phyloP scores from a whole-genome alignment of 2,888 invertebrate species.

The Leucozona laternaria region DNA sequence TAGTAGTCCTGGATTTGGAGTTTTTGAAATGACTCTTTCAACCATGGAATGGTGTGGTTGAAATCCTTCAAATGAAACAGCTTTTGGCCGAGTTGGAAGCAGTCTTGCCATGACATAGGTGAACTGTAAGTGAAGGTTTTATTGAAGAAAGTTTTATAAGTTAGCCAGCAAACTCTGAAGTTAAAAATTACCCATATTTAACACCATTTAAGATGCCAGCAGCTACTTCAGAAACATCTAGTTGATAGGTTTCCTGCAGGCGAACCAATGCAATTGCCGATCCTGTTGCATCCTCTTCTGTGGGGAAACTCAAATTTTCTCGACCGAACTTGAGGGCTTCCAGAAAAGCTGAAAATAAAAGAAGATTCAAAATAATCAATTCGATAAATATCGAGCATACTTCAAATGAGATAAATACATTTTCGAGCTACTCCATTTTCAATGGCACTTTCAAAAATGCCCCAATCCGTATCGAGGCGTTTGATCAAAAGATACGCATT shows the following conservation, averaged over 20 bases:
- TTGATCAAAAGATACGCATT: conserved; percentile 97
- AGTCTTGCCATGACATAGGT: conserved; percentile 93
- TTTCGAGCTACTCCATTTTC: conserved; percentile 86
- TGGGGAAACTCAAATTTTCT: conserved; percentile 91
- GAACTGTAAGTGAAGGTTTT: conserved; percentile 82
- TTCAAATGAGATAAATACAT: conserved; percentile 76
- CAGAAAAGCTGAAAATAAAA: conserved; percentile 86
- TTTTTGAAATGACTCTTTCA: conserved; percentile 93
- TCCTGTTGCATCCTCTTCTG: conserved; percentile 95
- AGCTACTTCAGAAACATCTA: conserved; percentile 93
- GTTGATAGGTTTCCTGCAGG: conserved; percentile 96
- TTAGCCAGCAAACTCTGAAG: no score
- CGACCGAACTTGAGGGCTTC: conserved; percentile 90
- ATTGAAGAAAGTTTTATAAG: no score
- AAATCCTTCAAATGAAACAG: conserved; percentile 96
- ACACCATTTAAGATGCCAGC: conserved; percentile 93
- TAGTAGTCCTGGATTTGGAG: conserved; percentile 85
- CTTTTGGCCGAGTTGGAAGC: conserved; percentile 96
- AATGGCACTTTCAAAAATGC: conserved; percentile 90
- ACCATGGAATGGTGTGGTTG: conserved; percentile 96
- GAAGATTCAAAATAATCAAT: not conserved
- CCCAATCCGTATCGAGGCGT: conserved; percentile 96
- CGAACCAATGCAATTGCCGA: conserved; percentile 96
- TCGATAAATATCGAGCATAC: not conserved
- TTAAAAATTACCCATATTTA: conserved; percentile 87